Evolutionary conservation across 2,797 vertebrate genomes (phyloP).

Genomic region (Semaprochilodus insignis): DNA sequence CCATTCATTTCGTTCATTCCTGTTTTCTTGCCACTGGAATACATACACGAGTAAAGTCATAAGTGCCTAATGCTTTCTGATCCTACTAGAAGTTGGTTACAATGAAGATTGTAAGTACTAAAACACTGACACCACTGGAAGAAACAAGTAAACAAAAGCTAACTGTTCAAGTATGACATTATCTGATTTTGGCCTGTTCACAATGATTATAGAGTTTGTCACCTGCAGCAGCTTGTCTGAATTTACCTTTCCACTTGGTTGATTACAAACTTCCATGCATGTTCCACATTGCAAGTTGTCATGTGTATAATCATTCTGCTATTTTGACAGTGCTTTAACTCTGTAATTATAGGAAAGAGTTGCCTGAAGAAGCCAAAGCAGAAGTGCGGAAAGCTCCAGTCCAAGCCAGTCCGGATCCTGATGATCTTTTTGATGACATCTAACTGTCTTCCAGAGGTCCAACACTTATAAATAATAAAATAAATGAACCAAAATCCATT

Average conservation of each 20-base stretch:
- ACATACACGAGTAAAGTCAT: no score
- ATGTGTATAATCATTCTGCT: background rate
- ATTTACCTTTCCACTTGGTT: constrained; percentile 33
- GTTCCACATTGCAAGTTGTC: background rate
- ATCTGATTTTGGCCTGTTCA: background rate
- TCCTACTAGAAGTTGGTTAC: no score
- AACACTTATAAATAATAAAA: background rate
- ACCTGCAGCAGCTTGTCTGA: constrained; percentile 2
- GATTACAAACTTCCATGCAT: constrained; percentile 1
- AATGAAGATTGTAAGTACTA: no score
- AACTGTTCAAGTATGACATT: background rate
- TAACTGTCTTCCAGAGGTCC: constrained; percentile 61
- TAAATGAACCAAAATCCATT: no score
- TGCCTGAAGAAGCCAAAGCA: constrained; percentile 39
- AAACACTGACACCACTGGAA: no score
- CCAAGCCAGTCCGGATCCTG: constrained; percentile 73
- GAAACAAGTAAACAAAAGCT: background rate
- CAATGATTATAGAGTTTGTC: background rate
- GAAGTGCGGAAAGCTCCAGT: constrained; percentile 50
- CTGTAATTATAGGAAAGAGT: constrained; percentile 48
- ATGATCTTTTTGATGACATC: constrained; percentile 87
- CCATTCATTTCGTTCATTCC: no score
- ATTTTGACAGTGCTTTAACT: constrained; percentile 18
- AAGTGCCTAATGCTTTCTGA: no score
- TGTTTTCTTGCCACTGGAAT: no score